A percentile compares a stretch with the other conserved stretches of the same genome.
phyloP scores from a whole-genome alignment of 2,113 vertebrate genomes.

The Connochaetes taurinus region DNA sequence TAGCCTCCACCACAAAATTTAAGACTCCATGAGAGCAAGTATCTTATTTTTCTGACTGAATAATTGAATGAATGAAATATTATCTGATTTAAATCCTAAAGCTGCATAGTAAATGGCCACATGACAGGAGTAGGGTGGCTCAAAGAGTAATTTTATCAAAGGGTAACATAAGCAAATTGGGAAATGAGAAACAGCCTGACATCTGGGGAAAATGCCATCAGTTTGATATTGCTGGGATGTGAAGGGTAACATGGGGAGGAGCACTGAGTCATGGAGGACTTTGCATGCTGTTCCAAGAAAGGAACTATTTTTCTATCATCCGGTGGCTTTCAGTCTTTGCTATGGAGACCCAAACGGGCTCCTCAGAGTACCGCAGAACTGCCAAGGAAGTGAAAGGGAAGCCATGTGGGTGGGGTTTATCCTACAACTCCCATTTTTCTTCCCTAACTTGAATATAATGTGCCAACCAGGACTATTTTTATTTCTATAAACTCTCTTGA shows the following conservation, averaged over 20 bases:
- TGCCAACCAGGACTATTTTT: background rate
- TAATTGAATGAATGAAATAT: background rate
- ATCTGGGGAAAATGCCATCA: background rate
- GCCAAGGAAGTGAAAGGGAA: background rate
- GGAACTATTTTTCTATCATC: background rate
- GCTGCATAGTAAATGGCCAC: background rate
- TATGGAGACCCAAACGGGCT: background rate
- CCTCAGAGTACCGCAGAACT: background rate
- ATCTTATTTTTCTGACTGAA: slow-evolving; percentile 2
- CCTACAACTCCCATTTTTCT: background rate
- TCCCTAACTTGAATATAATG: background rate
- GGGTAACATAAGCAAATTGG: background rate
- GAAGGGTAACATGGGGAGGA: background rate
- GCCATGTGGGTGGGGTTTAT: background rate
- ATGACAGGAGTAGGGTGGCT: background rate
- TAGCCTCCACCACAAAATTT: background rate
- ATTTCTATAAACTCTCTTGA: background rate
- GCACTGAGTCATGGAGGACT: accelerated
- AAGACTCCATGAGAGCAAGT: background rate
- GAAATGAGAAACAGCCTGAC: too few relatives aligned
- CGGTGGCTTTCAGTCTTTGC: background rate
- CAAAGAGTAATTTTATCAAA: accelerated
- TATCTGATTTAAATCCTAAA: background rate
- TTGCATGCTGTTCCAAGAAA: background rate
- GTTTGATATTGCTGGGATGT: background rate